These are phyloP conservation scores for Andrena bicolor DNA, from an alignment of 2,888 invertebrate species.

Conservation along the genomic window DNA sequence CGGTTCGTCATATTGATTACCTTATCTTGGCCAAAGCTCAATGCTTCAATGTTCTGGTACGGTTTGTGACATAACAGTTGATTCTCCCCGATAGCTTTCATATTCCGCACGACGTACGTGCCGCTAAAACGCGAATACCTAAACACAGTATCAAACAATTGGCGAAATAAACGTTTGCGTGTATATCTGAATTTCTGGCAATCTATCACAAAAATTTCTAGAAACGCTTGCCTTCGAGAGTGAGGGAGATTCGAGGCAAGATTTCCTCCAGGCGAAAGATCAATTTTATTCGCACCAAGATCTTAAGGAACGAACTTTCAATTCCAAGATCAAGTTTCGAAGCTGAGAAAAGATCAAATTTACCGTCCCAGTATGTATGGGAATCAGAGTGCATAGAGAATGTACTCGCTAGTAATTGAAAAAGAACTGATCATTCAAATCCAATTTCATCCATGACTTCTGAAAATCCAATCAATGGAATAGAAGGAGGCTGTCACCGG, in stretches of 20 bases:
- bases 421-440: constrained; percentile 70
- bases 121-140: constrained; percentile 98
- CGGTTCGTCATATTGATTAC: constrained; percentile 73
- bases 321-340: background rate
- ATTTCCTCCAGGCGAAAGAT: background rate
- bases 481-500: constrained; percentile 75
- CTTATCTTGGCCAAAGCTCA: constrained; percentile 93
- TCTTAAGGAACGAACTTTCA: background rate
- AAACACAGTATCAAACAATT: constrained; percentile 37
- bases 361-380: background rate
- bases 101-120: constrained; percentile 95
- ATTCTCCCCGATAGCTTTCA: constrained; percentile 95
- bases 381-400: constrained; percentile 49
- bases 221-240: background rate
- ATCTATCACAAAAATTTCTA: background rate
- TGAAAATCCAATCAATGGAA: constrained; percentile 77
- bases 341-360: constrained; percentile 5
- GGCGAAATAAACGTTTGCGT: background rate
- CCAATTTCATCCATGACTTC: constrained; percentile 73
- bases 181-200: background rate
- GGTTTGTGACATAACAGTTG: constrained; percentile 96
- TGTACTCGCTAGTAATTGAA: constrained; percentile 39
- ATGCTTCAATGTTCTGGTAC: constrained; percentile 90
- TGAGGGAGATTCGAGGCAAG: background rate
- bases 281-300: background rate